These are phyloP conservation scores for Lagopus leucura DNA, from an alignment of 2,113 vertebrate genomes.

Conservation along the genomic window DNA sequence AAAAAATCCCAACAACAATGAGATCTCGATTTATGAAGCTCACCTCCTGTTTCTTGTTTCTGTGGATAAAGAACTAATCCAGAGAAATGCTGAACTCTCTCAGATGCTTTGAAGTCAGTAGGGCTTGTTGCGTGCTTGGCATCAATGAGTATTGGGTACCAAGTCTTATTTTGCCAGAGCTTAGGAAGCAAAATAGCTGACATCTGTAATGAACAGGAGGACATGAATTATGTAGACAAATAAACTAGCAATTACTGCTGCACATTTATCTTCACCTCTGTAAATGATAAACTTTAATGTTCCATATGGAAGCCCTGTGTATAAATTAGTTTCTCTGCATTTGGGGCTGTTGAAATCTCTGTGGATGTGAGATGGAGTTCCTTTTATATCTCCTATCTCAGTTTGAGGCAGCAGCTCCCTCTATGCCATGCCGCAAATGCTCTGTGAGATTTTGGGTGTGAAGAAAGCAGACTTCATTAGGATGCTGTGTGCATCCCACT, in stretches of 20 bases:
- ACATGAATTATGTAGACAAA: not conserved
- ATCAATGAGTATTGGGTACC: not conserved
- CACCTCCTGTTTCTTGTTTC: not conserved
- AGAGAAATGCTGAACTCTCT: not conserved
- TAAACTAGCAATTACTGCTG: constrained; percentile 1
- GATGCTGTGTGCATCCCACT: not conserved
- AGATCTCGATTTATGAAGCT: not conserved
- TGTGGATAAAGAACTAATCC: not conserved
- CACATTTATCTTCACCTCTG: constrained; percentile 21
- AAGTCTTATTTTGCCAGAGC: not conserved
- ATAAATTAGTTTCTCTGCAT: not conserved
- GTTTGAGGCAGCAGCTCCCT: not conserved
- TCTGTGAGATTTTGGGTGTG: not conserved
- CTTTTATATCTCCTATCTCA: not conserved
- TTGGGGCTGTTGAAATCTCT: not conserved
- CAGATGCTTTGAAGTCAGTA: not conserved
- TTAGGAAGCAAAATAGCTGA: not conserved
- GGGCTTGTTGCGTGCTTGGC: not conserved
- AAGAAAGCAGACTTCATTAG: not conserved
- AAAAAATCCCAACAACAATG: not conserved
- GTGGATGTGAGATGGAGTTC: not conserved
- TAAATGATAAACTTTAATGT: not conserved
- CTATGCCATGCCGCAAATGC: not conserved
- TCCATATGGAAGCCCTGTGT: not conserved
- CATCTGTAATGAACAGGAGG: constrained; percentile 17